phyloP scores from a whole-genome alignment of 1,140 invertebrate genomes.

The Eriosoma lanigerum region DNA sequence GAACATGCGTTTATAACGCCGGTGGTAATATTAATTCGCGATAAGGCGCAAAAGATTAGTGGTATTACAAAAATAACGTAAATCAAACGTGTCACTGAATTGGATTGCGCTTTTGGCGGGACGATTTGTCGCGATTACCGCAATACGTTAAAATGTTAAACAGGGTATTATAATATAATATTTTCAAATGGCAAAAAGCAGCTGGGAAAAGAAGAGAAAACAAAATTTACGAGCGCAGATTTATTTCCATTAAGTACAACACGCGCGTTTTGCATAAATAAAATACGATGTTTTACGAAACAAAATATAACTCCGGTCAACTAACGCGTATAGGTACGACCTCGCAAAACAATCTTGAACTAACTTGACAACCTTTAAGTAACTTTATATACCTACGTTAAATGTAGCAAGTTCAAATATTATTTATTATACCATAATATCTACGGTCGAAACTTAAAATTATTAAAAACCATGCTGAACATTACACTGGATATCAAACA shows the following conservation, averaged over 20 bases:
- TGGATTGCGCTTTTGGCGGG: neutral
- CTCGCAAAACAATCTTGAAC: no score
- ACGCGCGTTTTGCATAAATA: neutral
- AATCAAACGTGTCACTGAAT: slow-evolving; percentile 13
- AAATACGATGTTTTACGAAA: no score
- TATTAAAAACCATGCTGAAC: neutral
- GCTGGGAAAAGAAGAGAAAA: neutral
- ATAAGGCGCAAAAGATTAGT: no score
- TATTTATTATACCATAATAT: neutral
- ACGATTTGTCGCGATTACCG: neutral
- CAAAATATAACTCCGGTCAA: no score
- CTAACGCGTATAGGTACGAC: no score
- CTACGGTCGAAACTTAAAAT: no score
- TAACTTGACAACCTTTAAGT: no score
- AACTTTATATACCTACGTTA: no score
- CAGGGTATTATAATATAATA: neutral
- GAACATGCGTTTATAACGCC: no score
- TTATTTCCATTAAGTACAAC: neutral
- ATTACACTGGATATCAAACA: neutral
- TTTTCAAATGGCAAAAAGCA: neutral
- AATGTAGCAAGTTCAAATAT: neutral
- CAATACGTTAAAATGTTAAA: neutral
- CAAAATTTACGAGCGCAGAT: slow-evolving; percentile 5
- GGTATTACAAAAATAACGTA: neutral
- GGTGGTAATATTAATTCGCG: no score